These are phyloP conservation scores for Dynastes grantii DNA, from an alignment of 2,888 invertebrate genomes.

Conservation along the genomic window DNA sequence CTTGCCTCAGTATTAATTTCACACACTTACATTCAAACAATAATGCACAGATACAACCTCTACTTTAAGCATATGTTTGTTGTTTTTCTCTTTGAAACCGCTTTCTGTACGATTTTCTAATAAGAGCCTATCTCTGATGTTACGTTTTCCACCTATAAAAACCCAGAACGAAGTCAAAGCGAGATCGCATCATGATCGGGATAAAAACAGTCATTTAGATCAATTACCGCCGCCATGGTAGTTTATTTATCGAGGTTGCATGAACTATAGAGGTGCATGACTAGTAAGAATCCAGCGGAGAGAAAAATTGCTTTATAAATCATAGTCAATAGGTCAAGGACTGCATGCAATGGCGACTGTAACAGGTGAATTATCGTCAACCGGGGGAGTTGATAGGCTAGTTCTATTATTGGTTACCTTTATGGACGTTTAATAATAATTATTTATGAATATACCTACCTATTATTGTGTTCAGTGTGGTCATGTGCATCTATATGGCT, in stretches of 20 bases:
- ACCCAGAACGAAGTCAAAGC: too few species aligned
- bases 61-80: too few species aligned
- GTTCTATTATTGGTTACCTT: background rate
- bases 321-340: slow-evolving; percentile 8
- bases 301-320: slow-evolving; percentile 4
- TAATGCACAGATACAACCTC: too few species aligned
- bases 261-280: background rate
- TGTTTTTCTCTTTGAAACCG: too few species aligned
- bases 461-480: background rate
- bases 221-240: too few species aligned
- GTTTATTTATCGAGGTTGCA: background rate
- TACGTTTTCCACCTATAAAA: too few species aligned
- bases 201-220: too few species aligned
- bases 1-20: too few species aligned
- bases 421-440: background rate
- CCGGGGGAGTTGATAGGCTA: background rate
- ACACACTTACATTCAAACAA: too few species aligned
- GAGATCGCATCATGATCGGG: too few species aligned
- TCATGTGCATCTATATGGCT: background rate
- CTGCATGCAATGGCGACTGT: background rate
- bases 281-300: background rate
- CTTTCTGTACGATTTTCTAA: too few species aligned
- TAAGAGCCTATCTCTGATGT: too few species aligned
- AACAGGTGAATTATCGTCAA: background rate
- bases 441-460: background rate